Percentiles rank a stretch among this genome's conserved stretches.
phyloP scores from a whole-genome alignment of 2,113 vertebrate genomes.

The human region DNA sequence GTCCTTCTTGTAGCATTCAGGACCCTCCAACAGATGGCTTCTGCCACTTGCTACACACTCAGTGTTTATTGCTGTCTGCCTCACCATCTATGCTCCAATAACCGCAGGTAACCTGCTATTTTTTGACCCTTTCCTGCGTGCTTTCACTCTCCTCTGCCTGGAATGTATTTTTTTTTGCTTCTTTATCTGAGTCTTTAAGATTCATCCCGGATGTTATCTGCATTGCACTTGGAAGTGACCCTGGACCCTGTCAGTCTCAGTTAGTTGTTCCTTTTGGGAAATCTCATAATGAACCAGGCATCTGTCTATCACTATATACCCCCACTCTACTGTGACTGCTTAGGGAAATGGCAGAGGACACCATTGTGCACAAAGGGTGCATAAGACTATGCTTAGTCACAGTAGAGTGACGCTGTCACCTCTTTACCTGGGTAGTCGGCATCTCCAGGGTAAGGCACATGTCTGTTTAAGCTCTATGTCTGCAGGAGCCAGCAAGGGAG shows the following conservation, averaged over 20 bases:
- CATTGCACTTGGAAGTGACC: not conserved
- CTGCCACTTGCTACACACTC: not conserved
- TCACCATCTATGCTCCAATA: not conserved
- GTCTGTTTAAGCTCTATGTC: not conserved
- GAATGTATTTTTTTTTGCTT: not conserved
- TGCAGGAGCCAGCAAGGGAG: not conserved
- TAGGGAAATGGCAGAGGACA: too few relatives aligned
- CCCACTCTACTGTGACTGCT: not conserved
- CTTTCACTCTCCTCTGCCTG: not conserved
- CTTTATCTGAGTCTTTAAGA: not conserved
- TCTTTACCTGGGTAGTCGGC: not conserved
- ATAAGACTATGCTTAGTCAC: too few relatives aligned
- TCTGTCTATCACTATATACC: not conserved
- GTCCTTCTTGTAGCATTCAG: not conserved
- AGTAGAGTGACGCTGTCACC: too few relatives aligned
- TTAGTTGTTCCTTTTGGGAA: not conserved
- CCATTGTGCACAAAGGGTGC: not conserved
- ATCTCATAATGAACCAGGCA: not conserved
- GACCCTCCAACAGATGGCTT: not conserved
- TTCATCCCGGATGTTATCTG: not conserved
- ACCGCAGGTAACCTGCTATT: not conserved
- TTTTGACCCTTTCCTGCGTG: not conserved
- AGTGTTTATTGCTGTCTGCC: not conserved
- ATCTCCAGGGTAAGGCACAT: not conserved
- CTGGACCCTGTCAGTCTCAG: not conserved